A percentile compares a stretch with the other conserved stretches of the same genome.
Conservation (phyloP, 2,888 invertebrate species). For the Eupithecia inturbata region DNA sequence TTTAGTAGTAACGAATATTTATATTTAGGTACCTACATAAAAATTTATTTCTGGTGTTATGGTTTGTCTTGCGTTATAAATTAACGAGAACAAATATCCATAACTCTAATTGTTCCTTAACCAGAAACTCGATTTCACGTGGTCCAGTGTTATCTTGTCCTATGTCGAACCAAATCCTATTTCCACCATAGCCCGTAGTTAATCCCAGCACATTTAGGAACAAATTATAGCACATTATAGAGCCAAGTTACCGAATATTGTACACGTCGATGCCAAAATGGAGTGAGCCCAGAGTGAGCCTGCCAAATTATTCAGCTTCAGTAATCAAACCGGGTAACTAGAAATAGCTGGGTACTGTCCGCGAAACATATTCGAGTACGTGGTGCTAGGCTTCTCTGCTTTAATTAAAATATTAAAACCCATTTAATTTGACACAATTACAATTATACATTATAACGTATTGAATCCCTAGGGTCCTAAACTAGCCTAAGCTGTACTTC, state of each 20-base stretch:
- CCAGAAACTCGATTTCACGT: not conserved
- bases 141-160: no score
- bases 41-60: no score
- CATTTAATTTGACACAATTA: no score
- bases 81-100: not conserved
- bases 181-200: no score
- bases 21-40: no score
- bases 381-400: not conserved
- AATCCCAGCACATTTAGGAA: not conserved
- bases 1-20: no score
- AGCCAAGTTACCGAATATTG: not conserved
- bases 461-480: no score
- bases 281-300: not conserved
- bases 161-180: not conserved
- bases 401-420: no score
- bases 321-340: not conserved
- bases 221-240: not conserved
- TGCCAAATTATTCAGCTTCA: constrained; percentile 1
- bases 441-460: no score
- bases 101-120: not conserved
- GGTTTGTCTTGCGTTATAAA: not conserved
- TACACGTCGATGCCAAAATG: not conserved
- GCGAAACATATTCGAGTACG: not conserved
- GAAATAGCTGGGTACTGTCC: not conserved
- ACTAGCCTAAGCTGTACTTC: no score